A percentile compares a stretch with the other conserved stretches of the same genome.
Conservation (phyloP, 2,888 invertebrate species). For the Hylaea fasciaria region DNA sequence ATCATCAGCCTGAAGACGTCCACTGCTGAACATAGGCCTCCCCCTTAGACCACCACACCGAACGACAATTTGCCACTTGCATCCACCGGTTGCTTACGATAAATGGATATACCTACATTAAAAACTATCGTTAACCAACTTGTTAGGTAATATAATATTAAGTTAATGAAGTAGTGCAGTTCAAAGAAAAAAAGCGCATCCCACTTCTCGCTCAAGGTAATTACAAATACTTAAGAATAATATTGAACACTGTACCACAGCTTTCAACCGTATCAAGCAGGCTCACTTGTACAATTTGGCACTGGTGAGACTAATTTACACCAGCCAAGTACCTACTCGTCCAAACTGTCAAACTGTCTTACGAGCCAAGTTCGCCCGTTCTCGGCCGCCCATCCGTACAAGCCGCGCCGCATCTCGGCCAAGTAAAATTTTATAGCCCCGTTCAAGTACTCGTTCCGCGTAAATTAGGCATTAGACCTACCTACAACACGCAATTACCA, state of each 20-base stretch:
- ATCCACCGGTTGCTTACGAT: no score
- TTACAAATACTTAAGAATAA: background rate
- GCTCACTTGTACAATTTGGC: constrained; percentile 21
- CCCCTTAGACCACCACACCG: no score
- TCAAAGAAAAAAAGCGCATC: no score
- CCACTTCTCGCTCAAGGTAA: background rate
- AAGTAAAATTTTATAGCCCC: constrained; percentile 13
- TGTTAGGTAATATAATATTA: no score
- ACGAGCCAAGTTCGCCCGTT: constrained; percentile 9
- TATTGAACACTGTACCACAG: background rate
- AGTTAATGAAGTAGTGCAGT: no score
- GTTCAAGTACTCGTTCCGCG: constrained; percentile 9
- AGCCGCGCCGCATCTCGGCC: constrained; percentile 6
- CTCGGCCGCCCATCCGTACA: background rate
- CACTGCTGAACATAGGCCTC: no score
- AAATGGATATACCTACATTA: no score
- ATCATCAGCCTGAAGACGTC: no score
- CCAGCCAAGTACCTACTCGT: constrained; percentile 17
- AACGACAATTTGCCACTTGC: no score
- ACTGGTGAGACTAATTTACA: constrained; percentile 20
- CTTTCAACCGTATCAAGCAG: constrained; percentile 4
- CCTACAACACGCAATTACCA: constrained; percentile 24
- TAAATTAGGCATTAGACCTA: constrained; percentile 21
- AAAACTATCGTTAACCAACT: no score
- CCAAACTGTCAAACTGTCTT: constrained; percentile 28